Percentiles rank a stretch among this genome's conserved stretches.
Evolutionary conservation across 1,140 invertebrate genomes (phyloP).

Genomic region (Heliconius congener): DNA sequence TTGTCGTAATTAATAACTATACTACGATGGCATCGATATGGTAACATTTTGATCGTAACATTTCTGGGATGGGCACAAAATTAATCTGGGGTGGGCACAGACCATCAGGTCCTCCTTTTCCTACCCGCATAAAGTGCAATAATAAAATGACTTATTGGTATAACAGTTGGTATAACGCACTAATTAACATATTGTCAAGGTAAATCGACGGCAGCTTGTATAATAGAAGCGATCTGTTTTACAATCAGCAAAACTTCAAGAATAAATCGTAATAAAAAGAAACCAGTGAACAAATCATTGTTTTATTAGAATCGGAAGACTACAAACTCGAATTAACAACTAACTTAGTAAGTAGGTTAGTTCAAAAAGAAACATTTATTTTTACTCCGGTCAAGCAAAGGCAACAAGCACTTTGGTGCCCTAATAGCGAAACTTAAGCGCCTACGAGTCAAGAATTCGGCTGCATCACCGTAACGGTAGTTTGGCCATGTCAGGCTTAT

Average conservation of each 20-base stretch:
- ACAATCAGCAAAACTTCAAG: not conserved
- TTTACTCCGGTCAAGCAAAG: not conserved
- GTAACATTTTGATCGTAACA: too few relatives aligned
- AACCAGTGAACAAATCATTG: too few relatives aligned
- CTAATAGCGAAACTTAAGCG: conserved; percentile 29
- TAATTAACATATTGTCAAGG: conserved; percentile 1
- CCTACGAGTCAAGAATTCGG: conserved; percentile 42
- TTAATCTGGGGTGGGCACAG: too few relatives aligned
- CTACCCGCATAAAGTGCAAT: too few relatives aligned
- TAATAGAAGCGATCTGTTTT: not conserved
- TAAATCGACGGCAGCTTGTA: not conserved
- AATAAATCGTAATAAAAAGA: not conserved
- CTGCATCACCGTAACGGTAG: conserved; percentile 43
- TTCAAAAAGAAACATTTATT: not conserved
- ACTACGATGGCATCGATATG: too few relatives aligned
- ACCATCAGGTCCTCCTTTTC: too few relatives aligned
- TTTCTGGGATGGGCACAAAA: too few relatives aligned
- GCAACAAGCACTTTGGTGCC: conserved; percentile 24
- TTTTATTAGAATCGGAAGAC: not conserved
- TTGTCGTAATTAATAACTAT: too few relatives aligned
- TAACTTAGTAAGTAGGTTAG: not conserved
- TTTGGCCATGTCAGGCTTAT: conserved; percentile 37
- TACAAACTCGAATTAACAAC: not conserved
- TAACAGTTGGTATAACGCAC: not conserved
- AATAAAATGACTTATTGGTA: not conserved